Evolutionary conservation across 2,888 invertebrate genomes (phyloP).

Genomic region (Mimachlamys varia): DNA sequence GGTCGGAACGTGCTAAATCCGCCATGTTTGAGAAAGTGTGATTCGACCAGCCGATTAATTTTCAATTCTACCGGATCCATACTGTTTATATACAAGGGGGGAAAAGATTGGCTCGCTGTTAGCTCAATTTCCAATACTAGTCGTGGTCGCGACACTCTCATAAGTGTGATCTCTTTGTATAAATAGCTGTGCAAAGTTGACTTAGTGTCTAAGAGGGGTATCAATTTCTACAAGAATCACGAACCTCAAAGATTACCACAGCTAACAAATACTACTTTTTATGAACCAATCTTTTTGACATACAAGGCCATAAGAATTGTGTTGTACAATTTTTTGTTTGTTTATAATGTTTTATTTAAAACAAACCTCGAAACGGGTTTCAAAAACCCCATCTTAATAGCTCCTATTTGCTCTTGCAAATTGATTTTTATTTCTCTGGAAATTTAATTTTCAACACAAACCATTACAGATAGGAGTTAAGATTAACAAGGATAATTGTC

Average conservation of each 20-base stretch:
- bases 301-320: not conserved
- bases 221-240: not conserved
- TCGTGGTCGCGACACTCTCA: not conserved
- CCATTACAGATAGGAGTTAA: too few relatives aligned
- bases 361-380: not conserved
- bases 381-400: not conserved
- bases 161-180: constrained; percentile 32
- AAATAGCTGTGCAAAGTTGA: constrained; percentile 33
- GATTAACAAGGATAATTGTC: not conserved
- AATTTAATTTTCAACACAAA: not conserved
- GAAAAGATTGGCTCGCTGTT: constrained; percentile 10
- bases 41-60: constrained; percentile 1
- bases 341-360: constrained; percentile 25
- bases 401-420: not conserved
- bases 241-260: not conserved
- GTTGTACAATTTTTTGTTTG: constrained; percentile 2
- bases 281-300: not conserved
- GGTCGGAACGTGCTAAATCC: not conserved
- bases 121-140: not conserved
- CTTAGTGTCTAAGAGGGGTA: constrained; percentile 24
- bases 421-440: not conserved
- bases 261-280: not conserved
- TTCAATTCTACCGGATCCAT: constrained; percentile 6
- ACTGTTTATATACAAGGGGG: not conserved
- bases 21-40: constrained; percentile 31